These are phyloP conservation scores for Pelodytes ibericus DNA, from an alignment of 2,797 vertebrate genomes.

Conservation along the genomic window DNA sequence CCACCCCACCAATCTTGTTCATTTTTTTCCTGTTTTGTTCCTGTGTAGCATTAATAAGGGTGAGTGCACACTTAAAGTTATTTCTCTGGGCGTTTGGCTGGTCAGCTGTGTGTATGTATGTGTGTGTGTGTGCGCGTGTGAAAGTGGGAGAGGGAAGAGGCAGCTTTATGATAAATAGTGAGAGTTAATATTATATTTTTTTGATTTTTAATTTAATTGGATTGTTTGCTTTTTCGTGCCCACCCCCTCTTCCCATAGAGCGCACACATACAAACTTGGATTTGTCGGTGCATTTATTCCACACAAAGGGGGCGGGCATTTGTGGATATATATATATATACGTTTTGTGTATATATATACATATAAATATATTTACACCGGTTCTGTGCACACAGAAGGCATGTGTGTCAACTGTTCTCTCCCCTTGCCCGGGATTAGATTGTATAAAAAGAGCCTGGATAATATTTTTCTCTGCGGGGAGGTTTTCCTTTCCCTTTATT, in stretches of 20 bases:
- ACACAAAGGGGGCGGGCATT: slow-evolving; percentile 24
- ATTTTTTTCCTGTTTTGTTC: not conserved
- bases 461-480: slow-evolving; percentile 51
- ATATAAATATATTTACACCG: not conserved
- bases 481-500: slow-evolving; percentile 42
- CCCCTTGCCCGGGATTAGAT: slow-evolving; percentile 23
- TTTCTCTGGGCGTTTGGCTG: slow-evolving; percentile 16
- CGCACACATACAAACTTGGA: not conserved
- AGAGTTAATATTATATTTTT: slow-evolving; percentile 46
- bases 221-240: slow-evolving; percentile 30
- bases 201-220: slow-evolving; percentile 45
- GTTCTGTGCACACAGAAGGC: slow-evolving; percentile 13
- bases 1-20: not conserved
- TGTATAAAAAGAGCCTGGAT: slow-evolving; percentile 55
- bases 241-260: slow-evolving; percentile 28
- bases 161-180: slow-evolving; percentile 34
- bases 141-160: slow-evolving; percentile 4
- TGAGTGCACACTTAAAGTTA: slow-evolving; percentile 2
- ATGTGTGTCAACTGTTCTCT: slow-evolving; percentile 32
- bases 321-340: slow-evolving; percentile 45
- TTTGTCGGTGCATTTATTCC: slow-evolving; percentile 29
- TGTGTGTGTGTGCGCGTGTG: slow-evolving; percentile 10
- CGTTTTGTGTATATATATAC: slow-evolving; percentile 34
- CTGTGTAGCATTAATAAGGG: slow-evolving; percentile 19
- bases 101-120: slow-evolving; percentile 13